Base-by-base conservation (phyloP, 2,888 invertebrate genomes). In the Leptodirus hochenwartii region DNA sequence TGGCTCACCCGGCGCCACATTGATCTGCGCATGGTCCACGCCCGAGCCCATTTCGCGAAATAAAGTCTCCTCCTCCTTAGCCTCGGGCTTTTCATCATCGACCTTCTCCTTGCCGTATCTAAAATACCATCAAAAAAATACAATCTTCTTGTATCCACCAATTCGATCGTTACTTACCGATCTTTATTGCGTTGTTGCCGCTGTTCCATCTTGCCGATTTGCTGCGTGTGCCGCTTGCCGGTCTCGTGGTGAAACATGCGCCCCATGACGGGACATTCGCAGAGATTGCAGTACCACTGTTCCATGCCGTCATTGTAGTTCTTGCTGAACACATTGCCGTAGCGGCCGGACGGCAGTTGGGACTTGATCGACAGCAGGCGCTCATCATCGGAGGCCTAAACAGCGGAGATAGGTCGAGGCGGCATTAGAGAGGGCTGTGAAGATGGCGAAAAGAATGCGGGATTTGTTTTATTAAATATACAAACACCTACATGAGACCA, bases 1-100 rank as follows among this genome's bases (percentile, higher is more conserved):
- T 3, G 75, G 75, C 46, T 76, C 74, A 4, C 74, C 74, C 3
- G 71, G 66, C 4, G 64, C 65, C 14, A 65, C 42, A 17, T 47
- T 47, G 11, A 35, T 20, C 8, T 20, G 8, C 51, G 35, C 10
- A 32, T 22, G n/a, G n/a, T n/a, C n/a, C n/a, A n/a, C n/a, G n/a
- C n/a, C n/a, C n/a, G n/a, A n/a, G n/a, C n/a, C n/a, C n/a, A n/a
- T n/a, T n/a, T n/a, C n/a, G n/a, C n/a, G n/a, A n/a, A n/a, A n/a
- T n/a, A n/a, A n/a, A n/a, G n/a, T n/a, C n/a, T n/a, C 28, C 10
- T 32, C 36, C 5, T 26, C 31, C 12, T 34, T 20, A 25, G 8
- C 25, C 6, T 5, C 16, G 17, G 22, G 10, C 23, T 31, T 10
- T 13, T 22, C 15, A 3, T 9, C 22, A 5, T 13, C 15, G 8